Conservation (phyloP, 2,113 vertebrate species). For the Ariopsis seemanni region DNA sequence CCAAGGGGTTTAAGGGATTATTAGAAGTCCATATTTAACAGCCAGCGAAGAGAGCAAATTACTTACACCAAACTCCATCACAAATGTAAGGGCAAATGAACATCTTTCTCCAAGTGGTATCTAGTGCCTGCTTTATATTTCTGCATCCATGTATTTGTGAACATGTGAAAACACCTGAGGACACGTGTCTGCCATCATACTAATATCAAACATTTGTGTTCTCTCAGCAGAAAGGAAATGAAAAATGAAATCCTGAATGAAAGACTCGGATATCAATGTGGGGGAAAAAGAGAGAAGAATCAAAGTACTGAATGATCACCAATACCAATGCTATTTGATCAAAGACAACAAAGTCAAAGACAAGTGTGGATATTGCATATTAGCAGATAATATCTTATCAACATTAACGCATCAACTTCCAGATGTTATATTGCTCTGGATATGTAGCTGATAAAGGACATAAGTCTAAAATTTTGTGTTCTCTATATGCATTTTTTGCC, state of each 20-base stretch:
- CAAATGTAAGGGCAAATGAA: background rate
- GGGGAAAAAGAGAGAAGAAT: background rate
- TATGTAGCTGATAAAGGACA: background rate
- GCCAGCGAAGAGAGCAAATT: conserved; percentile 5
- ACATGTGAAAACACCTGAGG: background rate
- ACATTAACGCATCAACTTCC: background rate
- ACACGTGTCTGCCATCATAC: background rate
- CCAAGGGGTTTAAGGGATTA: conserved; percentile 20
- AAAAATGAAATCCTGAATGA: background rate
- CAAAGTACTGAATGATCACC: background rate
- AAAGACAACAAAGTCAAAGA: background rate
- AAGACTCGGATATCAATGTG: background rate
- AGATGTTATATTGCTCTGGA: background rate
- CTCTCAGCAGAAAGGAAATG: background rate
- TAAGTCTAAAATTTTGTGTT: background rate
- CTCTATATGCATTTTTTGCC: background rate
- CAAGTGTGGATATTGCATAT: background rate
- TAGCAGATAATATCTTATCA: background rate
- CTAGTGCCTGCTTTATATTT: background rate
- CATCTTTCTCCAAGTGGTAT: background rate
- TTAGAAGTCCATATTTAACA: conserved; percentile 19
- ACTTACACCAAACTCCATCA: background rate
- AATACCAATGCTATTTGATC: background rate
- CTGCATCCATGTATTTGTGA: background rate
- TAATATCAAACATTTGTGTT: background rate